Conservation (phyloP, 2,888 invertebrate species). For the Argynnis bischoffii region DNA sequence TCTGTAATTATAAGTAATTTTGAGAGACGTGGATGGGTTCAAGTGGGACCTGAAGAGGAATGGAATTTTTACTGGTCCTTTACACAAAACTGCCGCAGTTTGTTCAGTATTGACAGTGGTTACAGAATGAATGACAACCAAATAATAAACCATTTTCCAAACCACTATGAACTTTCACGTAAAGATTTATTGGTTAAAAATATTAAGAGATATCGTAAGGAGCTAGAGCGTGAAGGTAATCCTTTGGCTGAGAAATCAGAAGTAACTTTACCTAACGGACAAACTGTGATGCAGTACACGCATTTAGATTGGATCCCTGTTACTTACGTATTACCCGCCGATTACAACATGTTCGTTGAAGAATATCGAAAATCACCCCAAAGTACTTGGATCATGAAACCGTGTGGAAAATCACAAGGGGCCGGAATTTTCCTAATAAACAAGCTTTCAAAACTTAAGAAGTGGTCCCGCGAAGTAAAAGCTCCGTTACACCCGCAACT, state of each 20-base stretch:
- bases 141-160: slow-evolving; percentile 97
- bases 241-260: slow-evolving; percentile 89
- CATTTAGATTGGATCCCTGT: slow-evolving; percentile 96
- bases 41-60: slow-evolving; percentile 91
- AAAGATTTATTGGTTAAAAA: slow-evolving; percentile 98
- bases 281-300: slow-evolving; percentile 86
- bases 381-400: slow-evolving; percentile 99
- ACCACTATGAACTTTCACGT: slow-evolving; percentile 97
- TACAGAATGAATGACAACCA: slow-evolving; percentile 97
- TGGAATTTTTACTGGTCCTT: slow-evolving; percentile 99
- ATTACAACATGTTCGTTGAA: slow-evolving; percentile 98
- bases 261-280: slow-evolving; percentile 80
- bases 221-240: slow-evolving; percentile 94
- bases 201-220: slow-evolving; percentile 96
- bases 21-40: slow-evolving; percentile 92
- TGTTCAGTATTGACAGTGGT: slow-evolving; percentile 96
- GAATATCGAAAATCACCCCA: slow-evolving; percentile 97
- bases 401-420: slow-evolving; percentile 96
- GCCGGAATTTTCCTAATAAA: slow-evolving; percentile 97
- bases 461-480: slow-evolving; percentile 89
- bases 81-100: slow-evolving; percentile 92
- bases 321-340: slow-evolving; percentile 96
- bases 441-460: slow-evolving; percentile 95
- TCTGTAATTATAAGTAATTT: slow-evolving; percentile 95
- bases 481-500: slow-evolving; percentile 90